A percentile compares a stretch with the other conserved stretches of the same genome.
phyloP scores from a whole-genome alignment of 2,113 vertebrate genomes.

The human region DNA sequence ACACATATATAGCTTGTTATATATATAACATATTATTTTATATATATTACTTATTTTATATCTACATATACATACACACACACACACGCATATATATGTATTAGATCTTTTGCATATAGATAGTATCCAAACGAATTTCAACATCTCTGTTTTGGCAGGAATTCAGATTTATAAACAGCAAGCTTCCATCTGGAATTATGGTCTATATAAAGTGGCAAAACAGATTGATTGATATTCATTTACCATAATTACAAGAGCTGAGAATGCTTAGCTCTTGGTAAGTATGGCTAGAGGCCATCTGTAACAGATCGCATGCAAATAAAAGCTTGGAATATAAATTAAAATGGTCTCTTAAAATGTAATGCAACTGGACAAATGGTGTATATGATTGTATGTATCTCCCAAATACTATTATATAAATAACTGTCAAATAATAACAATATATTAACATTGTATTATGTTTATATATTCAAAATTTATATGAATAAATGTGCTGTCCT shows the following conservation, averaged over 20 bases:
- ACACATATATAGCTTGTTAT: neutral
- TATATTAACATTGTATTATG: conserved; percentile 12
- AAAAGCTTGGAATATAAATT: conserved; percentile 1
- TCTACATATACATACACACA: no score
- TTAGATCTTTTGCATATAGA: conserved; percentile 56
- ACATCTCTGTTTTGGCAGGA: conserved; percentile 66
- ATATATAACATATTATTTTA: neutral
- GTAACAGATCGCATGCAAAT: neutral
- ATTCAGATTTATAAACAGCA: conserved; percentile 77
- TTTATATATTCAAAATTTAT: neutral
- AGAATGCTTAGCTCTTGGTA: conserved; percentile 58
- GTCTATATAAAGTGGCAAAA: conserved; percentile 57
- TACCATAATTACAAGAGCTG: conserved; percentile 71
- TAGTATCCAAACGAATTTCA: conserved; percentile 71
- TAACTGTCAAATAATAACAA: conserved; percentile 34
- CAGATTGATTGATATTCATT: conserved; percentile 66
- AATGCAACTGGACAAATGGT: conserved; percentile 28
- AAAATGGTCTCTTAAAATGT: conserved; percentile 28
- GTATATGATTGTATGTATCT: neutral
- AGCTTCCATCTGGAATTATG: conserved; percentile 71
- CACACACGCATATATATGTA: neutral
- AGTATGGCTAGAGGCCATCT: conserved; percentile 29
- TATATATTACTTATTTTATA: neutral
- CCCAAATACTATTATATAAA: neutral
- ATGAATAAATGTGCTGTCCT: neutral